Conservation (phyloP, 2,888 invertebrate genomes). For the Dolichomitus sp. region DNA sequence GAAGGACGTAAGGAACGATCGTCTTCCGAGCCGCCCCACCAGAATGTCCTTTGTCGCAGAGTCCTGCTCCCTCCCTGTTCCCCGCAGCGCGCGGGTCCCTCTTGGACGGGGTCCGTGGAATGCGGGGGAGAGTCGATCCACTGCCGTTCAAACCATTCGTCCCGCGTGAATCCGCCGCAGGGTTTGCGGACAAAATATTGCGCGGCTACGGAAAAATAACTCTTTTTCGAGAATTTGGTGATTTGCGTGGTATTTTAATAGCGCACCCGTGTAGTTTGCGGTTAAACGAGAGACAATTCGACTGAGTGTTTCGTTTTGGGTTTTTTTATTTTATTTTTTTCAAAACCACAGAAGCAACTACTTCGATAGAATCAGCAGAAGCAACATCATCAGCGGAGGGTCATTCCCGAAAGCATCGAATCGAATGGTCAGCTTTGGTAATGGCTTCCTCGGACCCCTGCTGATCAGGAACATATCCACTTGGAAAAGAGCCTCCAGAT, state of each 20-base stretch:
- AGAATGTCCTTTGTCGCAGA: slow-evolving; percentile 84
- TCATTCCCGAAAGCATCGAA: slow-evolving; percentile 76
- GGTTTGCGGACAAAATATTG: slow-evolving; percentile 47
- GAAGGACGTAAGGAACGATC: slow-evolving; percentile 44
- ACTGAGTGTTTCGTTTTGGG: not conserved
- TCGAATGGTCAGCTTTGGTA: slow-evolving; percentile 77
- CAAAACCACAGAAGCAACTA: slow-evolving; percentile 43
- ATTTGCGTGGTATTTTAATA: slow-evolving; percentile 20
- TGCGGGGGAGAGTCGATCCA: slow-evolving; percentile 67
- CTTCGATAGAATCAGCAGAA: slow-evolving; percentile 40
- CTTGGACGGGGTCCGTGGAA: slow-evolving; percentile 69
- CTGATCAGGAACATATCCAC: slow-evolving; percentile 79
- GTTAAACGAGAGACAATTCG: slow-evolving; percentile 22
- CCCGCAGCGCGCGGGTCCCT: slow-evolving; percentile 65
- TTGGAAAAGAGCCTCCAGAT: slow-evolving; percentile 67
- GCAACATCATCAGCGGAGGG: slow-evolving; percentile 51
- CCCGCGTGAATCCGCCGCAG: slow-evolving; percentile 43
- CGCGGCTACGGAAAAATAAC: slow-evolving; percentile 35
- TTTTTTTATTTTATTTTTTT: slow-evolving; percentile 21
- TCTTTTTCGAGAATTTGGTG: slow-evolving; percentile 30
- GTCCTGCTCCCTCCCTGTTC: slow-evolving; percentile 62
- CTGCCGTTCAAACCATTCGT: slow-evolving; percentile 28
- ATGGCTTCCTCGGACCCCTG: slow-evolving; percentile 82
- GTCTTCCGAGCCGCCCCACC: slow-evolving; percentile 72
- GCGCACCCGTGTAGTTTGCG: slow-evolving; percentile 41